A percentile compares a stretch with the other conserved stretches of the same genome.
Evolutionary conservation across 1,140 invertebrate genomes (phyloP).

Genomic region (Mya arenaria): DNA sequence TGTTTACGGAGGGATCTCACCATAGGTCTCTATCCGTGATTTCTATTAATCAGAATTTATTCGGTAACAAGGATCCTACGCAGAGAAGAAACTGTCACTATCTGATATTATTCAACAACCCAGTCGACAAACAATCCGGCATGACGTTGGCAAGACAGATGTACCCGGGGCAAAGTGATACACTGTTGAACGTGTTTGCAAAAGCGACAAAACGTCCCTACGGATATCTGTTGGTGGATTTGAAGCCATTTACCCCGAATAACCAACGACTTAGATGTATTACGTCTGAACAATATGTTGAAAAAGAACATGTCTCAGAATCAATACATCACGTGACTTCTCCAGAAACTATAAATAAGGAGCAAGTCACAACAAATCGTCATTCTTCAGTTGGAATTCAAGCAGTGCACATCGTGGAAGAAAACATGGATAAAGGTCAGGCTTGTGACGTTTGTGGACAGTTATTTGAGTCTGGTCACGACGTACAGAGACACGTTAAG

Average conservation of each 20-base stretch:
- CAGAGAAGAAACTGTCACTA: constrained; percentile 41
- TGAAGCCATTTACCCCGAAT: not conserved
- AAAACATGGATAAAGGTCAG: not conserved
- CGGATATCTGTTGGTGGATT: constrained; percentile 4
- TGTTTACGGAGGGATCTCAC: constrained; percentile 27
- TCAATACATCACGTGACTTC: not conserved
- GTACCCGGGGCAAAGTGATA: constrained; percentile 27
- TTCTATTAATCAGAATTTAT: constrained; percentile 30
- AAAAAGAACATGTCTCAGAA: no score
- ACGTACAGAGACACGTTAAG: constrained; percentile 1
- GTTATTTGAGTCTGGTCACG: not conserved
- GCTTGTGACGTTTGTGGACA: constrained; percentile 11
- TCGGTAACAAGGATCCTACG: constrained; percentile 33
- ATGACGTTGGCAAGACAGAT: constrained; percentile 40
- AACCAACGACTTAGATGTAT: not conserved
- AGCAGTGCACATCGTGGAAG: constrained; percentile 3
- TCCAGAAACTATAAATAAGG: not conserved
- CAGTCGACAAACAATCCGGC: constrained; percentile 8
- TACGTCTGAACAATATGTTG: not conserved
- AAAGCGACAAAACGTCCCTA: constrained; percentile 19
- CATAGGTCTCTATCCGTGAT: constrained; percentile 29
- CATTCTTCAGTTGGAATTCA: constrained; percentile 1
- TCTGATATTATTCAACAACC: constrained; percentile 24
- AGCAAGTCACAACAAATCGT: not conserved
- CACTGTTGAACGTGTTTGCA: constrained; percentile 1